Base-by-base conservation (phyloP, 2,113 vertebrate species). In the Rhinichthys klamathensis region DNA sequence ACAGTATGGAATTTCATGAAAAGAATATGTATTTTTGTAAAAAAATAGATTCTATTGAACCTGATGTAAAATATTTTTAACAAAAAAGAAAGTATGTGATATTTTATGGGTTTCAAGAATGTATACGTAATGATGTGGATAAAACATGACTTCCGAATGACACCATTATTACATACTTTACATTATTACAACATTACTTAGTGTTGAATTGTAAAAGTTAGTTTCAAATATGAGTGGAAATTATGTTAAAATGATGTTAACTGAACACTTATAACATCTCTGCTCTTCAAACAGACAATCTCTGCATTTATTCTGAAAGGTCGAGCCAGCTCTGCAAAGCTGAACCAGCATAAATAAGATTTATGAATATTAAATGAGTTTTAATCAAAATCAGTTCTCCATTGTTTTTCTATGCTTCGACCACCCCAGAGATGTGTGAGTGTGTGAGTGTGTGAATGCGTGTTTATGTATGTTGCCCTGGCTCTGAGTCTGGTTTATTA, bases 401-500 rank as follows among this genome's bases (percentile, higher is more conserved):
- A 4, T 75, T 77, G 46, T 56, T 56, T 30, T 56, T 35, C 49
- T 30, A 49, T 35, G 44, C 44, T 49, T 54, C 21, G 44, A 82
- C 80, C 80, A 82, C 80, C 80, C 61, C 80, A 3, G 44, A 35
- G 80, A 21, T 51, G 63, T 27, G 23, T 11, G 27, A 1, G 30
- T n/a, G 3, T 80, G 23, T 27, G 56, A 73, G 70, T 74, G 70
- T 82, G 61, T 69, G 44, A 51, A 51, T 51, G 27, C 15, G 44
- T 82, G 63, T 82, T 82, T 69, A 69, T 15, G 63, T 54, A 54
- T 12, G 15, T 51, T 11, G 79, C 41, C 79, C 41, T 15, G 16
- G 58, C 58, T 80, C 38, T 10, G 60, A 60, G 76, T 9, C 78
- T 63, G 80, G 61, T 82, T 82, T 82, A 23, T 80, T 69, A 82